A percentile compares a stretch with the other conserved stretches of the same genome.
These are phyloP conservation scores for Bombus terrestris DNA, from an alignment of 1,140 invertebrate species.

Conservation along the genomic window DNA sequence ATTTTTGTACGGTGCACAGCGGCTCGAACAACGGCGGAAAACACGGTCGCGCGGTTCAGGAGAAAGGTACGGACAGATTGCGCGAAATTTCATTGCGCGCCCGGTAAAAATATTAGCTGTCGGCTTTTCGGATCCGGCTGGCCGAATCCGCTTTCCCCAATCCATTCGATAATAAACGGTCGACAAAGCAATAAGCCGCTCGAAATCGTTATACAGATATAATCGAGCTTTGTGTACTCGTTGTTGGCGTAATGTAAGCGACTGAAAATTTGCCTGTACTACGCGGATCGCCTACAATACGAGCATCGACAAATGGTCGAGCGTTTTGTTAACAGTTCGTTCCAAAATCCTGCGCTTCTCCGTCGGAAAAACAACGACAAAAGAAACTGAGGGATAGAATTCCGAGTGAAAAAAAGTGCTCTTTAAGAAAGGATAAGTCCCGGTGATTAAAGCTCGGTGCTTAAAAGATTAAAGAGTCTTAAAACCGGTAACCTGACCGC, in stretches of 20 bases:
- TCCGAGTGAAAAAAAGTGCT: background rate
- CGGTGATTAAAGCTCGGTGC: background rate
- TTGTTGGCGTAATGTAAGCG: background rate
- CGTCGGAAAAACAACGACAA: background rate
- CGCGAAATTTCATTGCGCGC: background rate
- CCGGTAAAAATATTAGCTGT: constrained; percentile 11
- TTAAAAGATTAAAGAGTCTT: background rate
- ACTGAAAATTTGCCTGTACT: background rate
- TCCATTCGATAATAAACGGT: constrained; percentile 6
- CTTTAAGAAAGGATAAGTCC: background rate
- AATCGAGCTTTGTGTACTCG: constrained; percentile 13
- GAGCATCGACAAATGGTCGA: background rate
- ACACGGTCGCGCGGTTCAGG: background rate
- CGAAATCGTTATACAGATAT: constrained; percentile 26
- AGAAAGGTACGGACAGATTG: background rate
- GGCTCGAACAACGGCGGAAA: background rate
- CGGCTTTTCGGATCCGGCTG: background rate
- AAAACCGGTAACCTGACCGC: background rate
- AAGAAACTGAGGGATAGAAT: background rate
- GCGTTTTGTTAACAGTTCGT: background rate
- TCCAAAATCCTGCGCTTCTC: background rate
- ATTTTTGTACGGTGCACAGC: background rate
- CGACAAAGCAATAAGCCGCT: constrained; percentile 12
- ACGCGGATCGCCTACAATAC: background rate
- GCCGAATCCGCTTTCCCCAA: constrained; percentile 10